Evolutionary conservation across 2,888 invertebrate genomes (phyloP).

Genomic region (Dynastes tityus): DNA sequence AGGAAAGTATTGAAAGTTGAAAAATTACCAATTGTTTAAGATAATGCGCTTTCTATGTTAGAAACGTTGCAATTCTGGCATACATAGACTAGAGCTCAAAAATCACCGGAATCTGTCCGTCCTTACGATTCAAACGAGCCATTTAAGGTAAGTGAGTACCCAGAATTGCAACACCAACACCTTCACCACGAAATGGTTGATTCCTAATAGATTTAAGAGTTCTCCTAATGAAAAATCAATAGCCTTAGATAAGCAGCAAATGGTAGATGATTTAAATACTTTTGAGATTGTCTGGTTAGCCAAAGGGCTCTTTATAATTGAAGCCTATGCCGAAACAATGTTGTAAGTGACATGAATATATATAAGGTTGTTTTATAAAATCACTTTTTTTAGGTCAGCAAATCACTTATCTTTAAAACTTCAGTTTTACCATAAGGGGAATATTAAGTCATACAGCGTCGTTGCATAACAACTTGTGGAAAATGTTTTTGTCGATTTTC

Average conservation of each 20-base stretch:
- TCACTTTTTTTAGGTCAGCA: no score
- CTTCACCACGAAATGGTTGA: slow-evolving; percentile 72
- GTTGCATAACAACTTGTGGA: no score
- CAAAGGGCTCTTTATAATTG: slow-evolving; percentile 72
- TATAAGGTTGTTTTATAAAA: no score
- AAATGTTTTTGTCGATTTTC: no score
- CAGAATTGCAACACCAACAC: slow-evolving; percentile 85
- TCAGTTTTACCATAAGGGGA: no score
- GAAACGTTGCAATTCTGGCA: slow-evolving; percentile 77
- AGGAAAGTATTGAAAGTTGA: slow-evolving; percentile 72
- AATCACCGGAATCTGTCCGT: slow-evolving; percentile 77
- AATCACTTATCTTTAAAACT: no score
- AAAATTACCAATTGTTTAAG: slow-evolving; percentile 74
- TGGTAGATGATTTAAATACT: slow-evolving; percentile 74
- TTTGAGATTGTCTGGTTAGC: slow-evolving; percentile 73
- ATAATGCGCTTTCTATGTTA: slow-evolving; percentile 73
- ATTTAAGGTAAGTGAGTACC: slow-evolving; percentile 81
- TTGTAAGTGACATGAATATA: no score
- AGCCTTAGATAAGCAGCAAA: slow-evolving; percentile 67
- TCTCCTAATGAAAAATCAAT: slow-evolving; percentile 69
- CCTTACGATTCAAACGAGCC: slow-evolving; percentile 76
- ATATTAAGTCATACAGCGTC: no score
- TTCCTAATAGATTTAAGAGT: slow-evolving; percentile 72
- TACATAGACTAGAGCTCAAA: slow-evolving; percentile 76
- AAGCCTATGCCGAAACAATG: no score